Evolutionary conservation across 2,113 vertebrate genomes (phyloP).

Genomic region (Tachysurus vachellii): DNA sequence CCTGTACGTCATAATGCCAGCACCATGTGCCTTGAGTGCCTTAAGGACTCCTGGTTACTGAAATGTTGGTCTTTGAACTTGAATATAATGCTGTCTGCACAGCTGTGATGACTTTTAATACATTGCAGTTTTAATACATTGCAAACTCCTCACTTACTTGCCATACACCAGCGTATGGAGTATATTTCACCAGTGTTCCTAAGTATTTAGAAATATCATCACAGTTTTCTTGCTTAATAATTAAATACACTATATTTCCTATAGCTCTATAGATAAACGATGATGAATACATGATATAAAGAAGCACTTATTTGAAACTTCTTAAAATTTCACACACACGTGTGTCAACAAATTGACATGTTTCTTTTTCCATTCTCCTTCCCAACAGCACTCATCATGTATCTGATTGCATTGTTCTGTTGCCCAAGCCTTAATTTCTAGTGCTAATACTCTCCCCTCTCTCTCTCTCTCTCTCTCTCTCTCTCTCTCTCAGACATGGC

Average conservation of each 20-base stretch:
- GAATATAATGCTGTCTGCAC: neutral
- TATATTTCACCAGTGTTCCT: neutral
- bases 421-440: neutral
- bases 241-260: neutral
- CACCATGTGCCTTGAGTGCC: slow-evolving; percentile 13
- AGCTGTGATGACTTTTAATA: neutral
- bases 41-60: neutral
- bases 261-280: neutral
- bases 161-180: neutral
- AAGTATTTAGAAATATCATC: neutral
- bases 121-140: neutral
- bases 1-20: too few relatives aligned
- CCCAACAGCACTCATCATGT: neutral
- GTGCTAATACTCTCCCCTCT: neutral
- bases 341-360: neutral
- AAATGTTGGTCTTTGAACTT: neutral
- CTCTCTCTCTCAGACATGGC: slow-evolving; percentile 73
- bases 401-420: neutral
- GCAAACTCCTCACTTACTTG: neutral
- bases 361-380: neutral
- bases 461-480: neutral
- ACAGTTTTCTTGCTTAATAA: neutral
- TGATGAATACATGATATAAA: neutral
- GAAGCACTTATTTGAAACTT: neutral
- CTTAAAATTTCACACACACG: neutral